phyloP scores from a whole-genome alignment of 2,888 invertebrate genomes.

The Ormyrus nitidulus region DNA sequence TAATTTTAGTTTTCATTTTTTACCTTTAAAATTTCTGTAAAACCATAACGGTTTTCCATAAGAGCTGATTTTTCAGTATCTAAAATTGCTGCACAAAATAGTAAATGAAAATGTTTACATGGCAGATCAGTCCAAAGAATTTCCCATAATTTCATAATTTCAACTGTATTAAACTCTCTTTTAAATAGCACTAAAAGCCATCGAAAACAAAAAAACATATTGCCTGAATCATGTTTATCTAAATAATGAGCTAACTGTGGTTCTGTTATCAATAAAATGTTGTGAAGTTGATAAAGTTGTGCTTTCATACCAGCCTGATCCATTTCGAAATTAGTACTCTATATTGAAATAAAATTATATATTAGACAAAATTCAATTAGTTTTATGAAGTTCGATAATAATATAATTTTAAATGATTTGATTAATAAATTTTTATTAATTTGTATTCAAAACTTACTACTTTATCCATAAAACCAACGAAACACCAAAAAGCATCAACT shows the following conservation, averaged over 20 bases:
- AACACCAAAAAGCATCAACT: conserved; percentile 99
- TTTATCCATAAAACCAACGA: conserved; percentile 97
- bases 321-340: conserved; percentile 95
- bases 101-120: conserved; percentile 94
- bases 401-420: too few relatives aligned
- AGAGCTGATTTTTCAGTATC: conserved; percentile 91
- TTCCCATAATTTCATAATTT: conserved; percentile 96
- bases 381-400: too few relatives aligned
- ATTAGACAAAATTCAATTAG: conserved; percentile 18
- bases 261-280: conserved; percentile 87
- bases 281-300: conserved; percentile 90
- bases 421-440: conserved; percentile 24
- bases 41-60: conserved; percentile 94
- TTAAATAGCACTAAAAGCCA: conserved; percentile 98
- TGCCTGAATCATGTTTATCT: conserved; percentile 90
- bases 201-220: conserved; percentile 99
- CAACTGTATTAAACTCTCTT: conserved; percentile 91
- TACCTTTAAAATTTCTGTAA: conserved; percentile 96
- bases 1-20: conserved; percentile 51
- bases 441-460: conserved; percentile 81
- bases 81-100: conserved; percentile 95
- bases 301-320: conserved; percentile 97
- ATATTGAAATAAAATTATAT: conserved; percentile 31
- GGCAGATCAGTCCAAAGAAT: conserved; percentile 96
- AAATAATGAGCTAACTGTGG: conserved; percentile 92